Percentiles rank a stretch among this genome's conserved stretches.
phyloP scores from a whole-genome alignment of 2,888 invertebrate genomes.

The Lymantria monacha region DNA sequence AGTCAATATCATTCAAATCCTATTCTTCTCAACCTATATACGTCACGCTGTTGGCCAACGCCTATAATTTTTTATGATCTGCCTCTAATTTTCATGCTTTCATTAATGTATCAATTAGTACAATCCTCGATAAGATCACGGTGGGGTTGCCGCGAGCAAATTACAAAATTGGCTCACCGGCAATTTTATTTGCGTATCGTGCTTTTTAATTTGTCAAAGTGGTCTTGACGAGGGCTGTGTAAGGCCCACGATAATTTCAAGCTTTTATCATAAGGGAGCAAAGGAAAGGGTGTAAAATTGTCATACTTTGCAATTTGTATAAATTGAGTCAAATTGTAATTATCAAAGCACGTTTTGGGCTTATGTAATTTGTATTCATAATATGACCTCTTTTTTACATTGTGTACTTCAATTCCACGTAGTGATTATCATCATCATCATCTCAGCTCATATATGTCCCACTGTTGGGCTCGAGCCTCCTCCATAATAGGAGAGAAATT shows the following conservation, averaged over 20 bases:
- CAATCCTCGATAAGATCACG: constrained; percentile 38
- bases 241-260: constrained; percentile 36
- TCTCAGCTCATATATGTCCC: too few species aligned
- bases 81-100: too few species aligned
- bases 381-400: constrained; percentile 1
- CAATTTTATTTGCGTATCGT: constrained; percentile 40
- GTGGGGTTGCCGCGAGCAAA: constrained; percentile 35
- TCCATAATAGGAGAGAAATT: too few species aligned
- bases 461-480: too few species aligned
- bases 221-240: constrained; percentile 41
- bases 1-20: too few species aligned
- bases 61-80: too few species aligned
- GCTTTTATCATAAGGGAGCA: constrained; percentile 31
- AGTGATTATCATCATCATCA: too few species aligned
- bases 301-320: constrained; percentile 44
- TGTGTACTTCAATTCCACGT: too few species aligned
- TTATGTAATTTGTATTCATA: too few species aligned
- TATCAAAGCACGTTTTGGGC: constrained; percentile 33
- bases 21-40: too few species aligned
- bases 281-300: constrained; percentile 46
- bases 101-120: constrained; percentile 27
- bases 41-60: too few species aligned
- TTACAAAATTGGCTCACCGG: constrained; percentile 42
- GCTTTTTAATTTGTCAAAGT: constrained; percentile 54
- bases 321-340: constrained; percentile 53